A percentile compares a stretch with the other conserved stretches of the same genome.
These are phyloP conservation scores for Falco berigora DNA, from an alignment of 2,797 vertebrate genomes.

Conservation along the genomic window DNA sequence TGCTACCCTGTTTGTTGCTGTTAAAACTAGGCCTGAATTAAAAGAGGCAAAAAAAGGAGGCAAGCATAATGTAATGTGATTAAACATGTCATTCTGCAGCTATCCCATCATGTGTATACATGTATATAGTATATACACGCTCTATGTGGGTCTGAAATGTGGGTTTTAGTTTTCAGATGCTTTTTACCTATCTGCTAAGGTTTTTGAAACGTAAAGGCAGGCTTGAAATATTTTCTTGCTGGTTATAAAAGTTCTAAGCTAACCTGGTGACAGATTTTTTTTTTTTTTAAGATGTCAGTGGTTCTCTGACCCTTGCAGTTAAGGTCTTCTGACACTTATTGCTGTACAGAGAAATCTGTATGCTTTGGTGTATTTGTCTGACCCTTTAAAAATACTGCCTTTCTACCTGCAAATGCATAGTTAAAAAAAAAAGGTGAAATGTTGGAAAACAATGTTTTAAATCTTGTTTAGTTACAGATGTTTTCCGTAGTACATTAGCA, in stretches of 20 bases:
- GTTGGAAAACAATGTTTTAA: neutral
- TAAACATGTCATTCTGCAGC: neutral
- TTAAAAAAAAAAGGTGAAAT: neutral
- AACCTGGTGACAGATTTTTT: neutral
- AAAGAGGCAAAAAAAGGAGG: neutral
- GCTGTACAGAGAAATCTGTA: neutral
- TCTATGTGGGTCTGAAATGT: neutral
- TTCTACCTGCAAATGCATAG: neutral
- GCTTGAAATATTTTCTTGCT: neutral
- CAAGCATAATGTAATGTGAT: neutral
- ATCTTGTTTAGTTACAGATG: neutral
- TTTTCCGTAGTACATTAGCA: neutral
- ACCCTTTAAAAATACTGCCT: neutral
- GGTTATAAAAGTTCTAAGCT: neutral
- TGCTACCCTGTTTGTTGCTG: neutral
- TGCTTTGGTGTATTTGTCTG: neutral
- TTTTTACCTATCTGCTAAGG: neutral
- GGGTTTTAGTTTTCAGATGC: neutral
- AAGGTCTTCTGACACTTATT: neutral
- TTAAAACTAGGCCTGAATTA: neutral
- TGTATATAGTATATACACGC: accelerated
- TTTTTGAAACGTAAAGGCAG: neutral
- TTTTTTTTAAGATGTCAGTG: neutral
- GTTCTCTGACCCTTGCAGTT: neutral
- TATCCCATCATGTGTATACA: neutral